phyloP scores from a whole-genome alignment of 2,797 vertebrate species.

The Thalassophryne amazonica region DNA sequence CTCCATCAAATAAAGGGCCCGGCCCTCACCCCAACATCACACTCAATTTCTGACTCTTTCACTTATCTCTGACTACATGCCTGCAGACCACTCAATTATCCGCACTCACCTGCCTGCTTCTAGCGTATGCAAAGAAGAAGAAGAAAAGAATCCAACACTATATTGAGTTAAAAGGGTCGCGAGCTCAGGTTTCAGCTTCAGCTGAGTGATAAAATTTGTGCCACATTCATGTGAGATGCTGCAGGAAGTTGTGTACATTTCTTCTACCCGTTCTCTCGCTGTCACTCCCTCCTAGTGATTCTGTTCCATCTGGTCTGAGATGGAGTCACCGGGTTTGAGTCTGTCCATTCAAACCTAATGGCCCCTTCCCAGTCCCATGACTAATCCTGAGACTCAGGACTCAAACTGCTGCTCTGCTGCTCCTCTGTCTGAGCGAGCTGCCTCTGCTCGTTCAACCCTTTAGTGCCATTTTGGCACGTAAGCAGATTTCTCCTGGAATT shows the following conservation, averaged over 20 bases:
- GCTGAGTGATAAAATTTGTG: constrained; percentile 34
- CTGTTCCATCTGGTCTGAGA: constrained; percentile 57
- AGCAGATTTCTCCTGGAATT: no score
- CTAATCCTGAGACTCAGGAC: constrained; percentile 73
- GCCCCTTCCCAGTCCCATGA: constrained; percentile 74
- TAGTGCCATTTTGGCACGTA: constrained; percentile 6
- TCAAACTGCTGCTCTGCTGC: constrained; percentile 54
- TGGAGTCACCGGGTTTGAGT: constrained; percentile 72
- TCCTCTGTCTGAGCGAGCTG: constrained; percentile 46
- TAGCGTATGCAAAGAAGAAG: constrained; percentile 28
- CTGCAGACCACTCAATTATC: constrained; percentile 70
- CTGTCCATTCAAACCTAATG: constrained; percentile 66
- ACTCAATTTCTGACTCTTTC: constrained; percentile 68
- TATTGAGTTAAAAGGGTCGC: constrained; percentile 54
- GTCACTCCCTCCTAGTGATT: constrained; percentile 21
- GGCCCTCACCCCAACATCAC: constrained; percentile 62
- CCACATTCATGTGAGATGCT: constrained; percentile 43
- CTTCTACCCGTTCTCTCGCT: constrained; percentile 11
- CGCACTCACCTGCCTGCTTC: constrained; percentile 65
- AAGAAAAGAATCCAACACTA: constrained; percentile 8
- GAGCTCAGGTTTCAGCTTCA: constrained; percentile 45
- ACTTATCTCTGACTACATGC: constrained; percentile 73
- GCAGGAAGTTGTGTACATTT: constrained; percentile 26
- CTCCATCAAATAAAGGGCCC: constrained; percentile 66
- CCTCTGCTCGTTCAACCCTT: constrained; percentile 55